These are phyloP conservation scores for Metaphire vulgaris DNA, from an alignment of 1,140 invertebrate species.

Conservation along the genomic window DNA sequence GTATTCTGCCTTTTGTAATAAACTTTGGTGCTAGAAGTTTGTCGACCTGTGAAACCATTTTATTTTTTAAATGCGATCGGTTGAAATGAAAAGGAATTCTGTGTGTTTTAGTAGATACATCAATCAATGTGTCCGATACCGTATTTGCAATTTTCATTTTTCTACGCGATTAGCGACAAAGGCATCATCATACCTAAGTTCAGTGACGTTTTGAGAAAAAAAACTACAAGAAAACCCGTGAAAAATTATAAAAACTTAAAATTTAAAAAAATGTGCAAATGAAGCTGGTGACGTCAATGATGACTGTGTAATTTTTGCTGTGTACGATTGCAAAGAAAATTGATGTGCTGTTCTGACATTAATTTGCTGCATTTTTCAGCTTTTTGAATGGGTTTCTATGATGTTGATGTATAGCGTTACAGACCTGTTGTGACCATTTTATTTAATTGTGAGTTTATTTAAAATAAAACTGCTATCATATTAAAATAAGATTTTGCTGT, in stretches of 20 bases:
- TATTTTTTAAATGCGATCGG: too few relatives aligned
- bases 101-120: too few relatives aligned
- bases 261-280: not conserved
- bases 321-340: not conserved
- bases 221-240: not conserved
- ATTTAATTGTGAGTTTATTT: slow-evolving; percentile 10
- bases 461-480: too few relatives aligned
- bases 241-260: not conserved
- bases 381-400: not conserved
- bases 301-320: not conserved
- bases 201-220: not conserved
- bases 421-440: not conserved
- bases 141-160: not conserved
- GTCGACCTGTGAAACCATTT: too few relatives aligned
- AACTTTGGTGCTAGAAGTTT: too few relatives aligned
- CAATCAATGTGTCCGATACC: too few relatives aligned
- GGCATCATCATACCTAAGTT: not conserved
- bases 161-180: not conserved
- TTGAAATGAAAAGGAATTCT: too few relatives aligned
- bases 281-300: not conserved
- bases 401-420: too few relatives aligned
- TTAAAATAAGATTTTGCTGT: too few relatives aligned
- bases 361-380: not conserved
- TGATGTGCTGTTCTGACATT: not conserved
- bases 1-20: too few relatives aligned